Conservation (phyloP, 1,140 invertebrate species). For the Metaphire vulgaris region DNA sequence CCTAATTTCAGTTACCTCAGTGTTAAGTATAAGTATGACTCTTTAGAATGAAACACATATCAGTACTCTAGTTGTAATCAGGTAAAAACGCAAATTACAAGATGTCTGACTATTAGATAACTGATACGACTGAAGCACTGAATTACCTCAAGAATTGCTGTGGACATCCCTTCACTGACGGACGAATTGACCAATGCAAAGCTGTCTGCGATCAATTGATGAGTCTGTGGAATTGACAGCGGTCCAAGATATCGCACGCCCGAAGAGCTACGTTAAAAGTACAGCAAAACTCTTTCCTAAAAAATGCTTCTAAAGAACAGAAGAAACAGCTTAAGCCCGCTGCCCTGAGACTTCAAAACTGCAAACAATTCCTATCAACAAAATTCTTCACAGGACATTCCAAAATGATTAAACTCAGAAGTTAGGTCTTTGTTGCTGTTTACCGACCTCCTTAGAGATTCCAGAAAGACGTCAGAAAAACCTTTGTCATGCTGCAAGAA, state of each 20-base stretch:
- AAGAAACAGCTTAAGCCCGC: no score
- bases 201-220: slow-evolving; percentile 36
- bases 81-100: no score
- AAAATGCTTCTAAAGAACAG: no score
- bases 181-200: slow-evolving; percentile 42
- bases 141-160: slow-evolving; percentile 41
- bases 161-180: slow-evolving; percentile 43
- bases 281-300: background rate
- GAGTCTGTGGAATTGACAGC: slow-evolving; percentile 33
- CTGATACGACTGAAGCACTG: background rate
- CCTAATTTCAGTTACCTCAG: background rate
- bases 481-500: no score
- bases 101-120: no score
- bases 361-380: no score
- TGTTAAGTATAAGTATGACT: background rate
- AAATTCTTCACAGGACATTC: no score
- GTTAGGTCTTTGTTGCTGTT: no score
- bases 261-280: background rate
- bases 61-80: background rate
- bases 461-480: no score
- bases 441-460: no score
- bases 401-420: no score
- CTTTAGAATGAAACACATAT: background rate
- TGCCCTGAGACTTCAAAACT: no score
- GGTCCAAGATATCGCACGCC: slow-evolving; percentile 38